Evolutionary conservation across 1,140 invertebrate genomes (phyloP), one percentile per base, ranked within the genome.

Genomic region (Aphaenogaster ashmeadi): DNA sequence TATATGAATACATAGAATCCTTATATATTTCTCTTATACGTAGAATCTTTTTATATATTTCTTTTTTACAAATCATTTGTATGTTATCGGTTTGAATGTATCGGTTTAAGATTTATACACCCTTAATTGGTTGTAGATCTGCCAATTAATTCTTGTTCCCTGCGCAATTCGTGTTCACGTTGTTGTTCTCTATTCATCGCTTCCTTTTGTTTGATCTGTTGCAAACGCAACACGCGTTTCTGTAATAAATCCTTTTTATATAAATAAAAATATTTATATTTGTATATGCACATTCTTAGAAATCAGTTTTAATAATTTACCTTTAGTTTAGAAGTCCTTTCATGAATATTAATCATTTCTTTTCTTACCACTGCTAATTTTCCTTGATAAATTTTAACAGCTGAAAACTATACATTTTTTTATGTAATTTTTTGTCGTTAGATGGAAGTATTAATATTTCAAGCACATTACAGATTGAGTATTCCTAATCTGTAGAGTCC

Each of bases 201-300:
- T 90, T 94, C 94, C 79, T 95, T 95, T 85, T 95, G 93, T 87
- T 95, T 95, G 8, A 92, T 80, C 74, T 95, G 93, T 89, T 95
- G 94, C 47, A 96, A 87, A 9, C 86, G 92, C 41, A 94, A 78
- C 6, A 94, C 94, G 86, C 94, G 91, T 93, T 95, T 95, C 95
- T 95, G 41, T 27, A 87, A 89, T 47, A 36, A 86, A 54, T 64
- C 75, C 13, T 87, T 72, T 52, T 21, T 66, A 87, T 50, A 47
- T 71, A 44, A 2, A 33, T 58, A 54, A 80, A 79, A 64, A 44
- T 52, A 72, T 54, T 36, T 44, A 8, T 81, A 54, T 64, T 88
- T 71, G 54, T 9, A 27, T 36, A 41, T 18, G 0, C 11, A 11
- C 52, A 38, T 13, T n/a, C 6, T 6, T 54, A n/a, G 2, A 66